phyloP scores from a whole-genome alignment of 2,797 vertebrate species.

The Euthynnus affinis region DNA sequence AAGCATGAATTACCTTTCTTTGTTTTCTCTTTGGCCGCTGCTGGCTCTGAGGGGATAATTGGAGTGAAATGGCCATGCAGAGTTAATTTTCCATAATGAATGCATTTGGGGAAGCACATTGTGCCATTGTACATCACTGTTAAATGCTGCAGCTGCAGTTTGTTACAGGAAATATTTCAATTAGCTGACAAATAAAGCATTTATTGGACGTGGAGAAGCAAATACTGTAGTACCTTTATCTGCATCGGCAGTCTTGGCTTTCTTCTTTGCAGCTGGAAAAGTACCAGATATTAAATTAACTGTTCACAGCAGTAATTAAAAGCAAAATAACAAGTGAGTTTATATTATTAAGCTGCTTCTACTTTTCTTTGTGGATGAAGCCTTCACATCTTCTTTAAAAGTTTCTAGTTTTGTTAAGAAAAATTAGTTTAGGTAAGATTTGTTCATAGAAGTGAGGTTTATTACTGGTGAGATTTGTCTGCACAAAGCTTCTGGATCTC shows the following conservation, averaged over 20 bases:
- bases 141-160: constrained; percentile 29
- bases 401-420: constrained; percentile 58
- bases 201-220: neutral
- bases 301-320: neutral
- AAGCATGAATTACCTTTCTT: constrained; percentile 65
- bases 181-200: constrained; percentile 22
- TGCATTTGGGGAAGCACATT: constrained; percentile 23
- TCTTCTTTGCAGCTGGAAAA: constrained; percentile 67
- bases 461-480: neutral
- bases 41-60: constrained; percentile 60
- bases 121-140: constrained; percentile 14
- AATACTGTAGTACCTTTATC: constrained; percentile 62
- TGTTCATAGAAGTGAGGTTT: neutral
- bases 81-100: constrained; percentile 52
- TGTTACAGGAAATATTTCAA: constrained; percentile 2
- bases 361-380: constrained; percentile 68
- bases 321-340: neutral
- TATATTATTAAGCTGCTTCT: neutral
- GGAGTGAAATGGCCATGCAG: constrained; percentile 23
- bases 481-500: no score
- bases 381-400: constrained; percentile 53
- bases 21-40: constrained; percentile 33
- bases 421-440: neutral
- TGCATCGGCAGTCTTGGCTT: constrained; percentile 46
- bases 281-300: constrained; percentile 20